Conservation (phyloP, 2,113 vertebrate genomes). For the Corythaixoides concolor region DNA sequence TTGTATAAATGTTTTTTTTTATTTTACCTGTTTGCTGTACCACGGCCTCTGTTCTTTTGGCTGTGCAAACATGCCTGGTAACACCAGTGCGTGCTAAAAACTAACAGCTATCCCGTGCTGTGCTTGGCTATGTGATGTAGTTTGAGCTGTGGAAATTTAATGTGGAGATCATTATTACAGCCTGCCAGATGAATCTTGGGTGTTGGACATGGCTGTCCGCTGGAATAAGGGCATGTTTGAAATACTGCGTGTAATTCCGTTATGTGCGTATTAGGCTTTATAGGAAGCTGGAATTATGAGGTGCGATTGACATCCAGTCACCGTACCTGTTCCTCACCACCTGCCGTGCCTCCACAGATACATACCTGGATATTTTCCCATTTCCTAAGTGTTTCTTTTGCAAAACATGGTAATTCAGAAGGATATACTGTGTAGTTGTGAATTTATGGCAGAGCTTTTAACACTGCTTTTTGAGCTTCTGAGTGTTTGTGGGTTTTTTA, state of each 20-base stretch:
- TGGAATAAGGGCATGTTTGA: background rate
- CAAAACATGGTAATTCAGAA: background rate
- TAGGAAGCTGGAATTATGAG: background rate
- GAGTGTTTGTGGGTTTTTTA: accelerated
- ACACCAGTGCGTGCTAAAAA: background rate
- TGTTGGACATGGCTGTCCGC: background rate
- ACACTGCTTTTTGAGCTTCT: background rate
- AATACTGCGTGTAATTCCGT: background rate
- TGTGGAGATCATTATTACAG: background rate
- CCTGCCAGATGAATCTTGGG: background rate
- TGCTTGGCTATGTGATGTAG: background rate
- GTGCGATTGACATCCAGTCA: background rate
- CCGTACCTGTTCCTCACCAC: background rate
- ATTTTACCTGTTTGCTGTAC: background rate
- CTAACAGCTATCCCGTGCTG: background rate
- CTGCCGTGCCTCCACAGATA: background rate
- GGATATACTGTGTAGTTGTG: background rate
- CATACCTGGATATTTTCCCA: background rate
- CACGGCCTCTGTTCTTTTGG: background rate
- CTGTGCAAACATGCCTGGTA: background rate
- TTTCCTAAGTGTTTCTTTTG: background rate
- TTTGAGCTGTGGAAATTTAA: background rate
- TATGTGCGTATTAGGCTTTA: background rate
- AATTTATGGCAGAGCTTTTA: background rate
- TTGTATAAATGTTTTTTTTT: background rate